phyloP scores from a whole-genome alignment of 2,797 vertebrate genomes.

The Galaxias olidus region DNA sequence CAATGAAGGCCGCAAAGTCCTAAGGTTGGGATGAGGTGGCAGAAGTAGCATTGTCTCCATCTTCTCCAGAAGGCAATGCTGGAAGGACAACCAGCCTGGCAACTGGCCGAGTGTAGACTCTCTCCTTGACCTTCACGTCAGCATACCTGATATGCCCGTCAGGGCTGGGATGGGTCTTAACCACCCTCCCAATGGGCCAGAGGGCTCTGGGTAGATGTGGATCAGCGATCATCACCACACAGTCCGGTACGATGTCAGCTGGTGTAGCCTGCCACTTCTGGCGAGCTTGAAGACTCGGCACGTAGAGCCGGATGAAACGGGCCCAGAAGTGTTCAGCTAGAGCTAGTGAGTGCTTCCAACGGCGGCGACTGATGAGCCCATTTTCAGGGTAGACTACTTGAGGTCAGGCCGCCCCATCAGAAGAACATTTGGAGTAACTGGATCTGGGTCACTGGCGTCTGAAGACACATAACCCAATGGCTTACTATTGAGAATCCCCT shows the following conservation, averaged over 20 bases:
- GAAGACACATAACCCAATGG: neutral
- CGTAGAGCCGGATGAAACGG: conserved; percentile 1
- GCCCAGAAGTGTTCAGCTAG: conserved; percentile 1
- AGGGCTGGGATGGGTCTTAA: neutral
- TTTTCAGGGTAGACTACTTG: neutral
- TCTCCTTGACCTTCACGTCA: no score
- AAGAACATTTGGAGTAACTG: neutral
- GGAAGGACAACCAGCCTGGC: no score
- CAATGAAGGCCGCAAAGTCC: no score
- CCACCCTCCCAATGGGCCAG: conserved; percentile 3
- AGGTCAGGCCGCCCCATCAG: neutral
- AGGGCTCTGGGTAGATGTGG: conserved; percentile 4
- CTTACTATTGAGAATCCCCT: no score
- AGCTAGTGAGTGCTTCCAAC: neutral
- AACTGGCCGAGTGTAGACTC: no score
- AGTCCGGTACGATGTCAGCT: neutral
- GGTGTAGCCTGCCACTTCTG: neutral
- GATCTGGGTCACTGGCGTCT: neutral
- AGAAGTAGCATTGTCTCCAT: no score
- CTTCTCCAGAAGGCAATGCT: no score
- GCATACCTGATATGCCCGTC: no score
- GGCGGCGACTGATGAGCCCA: neutral
- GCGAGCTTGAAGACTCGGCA: neutral
- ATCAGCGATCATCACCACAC: neutral
- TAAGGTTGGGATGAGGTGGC: no score